Evolutionary conservation across 2,888 invertebrate genomes (phyloP), one percentile per base, ranked within the genome.

Genomic region (Neocrepidodera transversa): DNA sequence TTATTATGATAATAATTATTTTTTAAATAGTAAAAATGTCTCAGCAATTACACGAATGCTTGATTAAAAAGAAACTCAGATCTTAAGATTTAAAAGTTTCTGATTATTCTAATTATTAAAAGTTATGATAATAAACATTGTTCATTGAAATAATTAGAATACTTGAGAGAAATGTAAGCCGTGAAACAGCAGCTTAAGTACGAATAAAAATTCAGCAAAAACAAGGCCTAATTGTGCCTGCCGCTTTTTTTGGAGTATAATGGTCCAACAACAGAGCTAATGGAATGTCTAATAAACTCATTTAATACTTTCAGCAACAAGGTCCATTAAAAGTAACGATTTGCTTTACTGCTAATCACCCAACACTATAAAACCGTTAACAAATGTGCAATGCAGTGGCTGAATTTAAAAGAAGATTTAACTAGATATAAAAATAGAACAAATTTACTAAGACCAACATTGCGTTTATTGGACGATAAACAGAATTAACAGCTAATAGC

Each of bases 281-380:
- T 30, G 30, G n/a, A 30, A 30, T 30, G 30, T 30, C 30, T 30
- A 30, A 30, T 30, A 30, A 30, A 30, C 30, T 30, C 30, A 30
- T 30, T 30, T 30, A 30, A 30, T 30, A 30, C 30, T 30, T 30
- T 30, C n/a, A 30, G 30, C 30, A 30, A 30, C 30, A 30, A 30
- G 30, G 30, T 30, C 30, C 30, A 10, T 30, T 23, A 10, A 30
- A n/a, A 30, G 30, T 30, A 30, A 30, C 30, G 30, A n/a, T 30
- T 30, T 30, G 30, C 30, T 30, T 30, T 30, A 30, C 30, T 30
- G 30, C 30, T 30, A 30, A 30, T 30, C 30, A 30, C 30, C 30
- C 30, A 30, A 30, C 30, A 30, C 30, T 30, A 30, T 30, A 30
- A 30, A 30, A 30, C 3, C 30, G 8, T 30, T 30, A 30, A 30